These are phyloP conservation scores for Enteromius radiatus DNA, from an alignment of 2,797 vertebrate species.

Conservation along the genomic window DNA sequence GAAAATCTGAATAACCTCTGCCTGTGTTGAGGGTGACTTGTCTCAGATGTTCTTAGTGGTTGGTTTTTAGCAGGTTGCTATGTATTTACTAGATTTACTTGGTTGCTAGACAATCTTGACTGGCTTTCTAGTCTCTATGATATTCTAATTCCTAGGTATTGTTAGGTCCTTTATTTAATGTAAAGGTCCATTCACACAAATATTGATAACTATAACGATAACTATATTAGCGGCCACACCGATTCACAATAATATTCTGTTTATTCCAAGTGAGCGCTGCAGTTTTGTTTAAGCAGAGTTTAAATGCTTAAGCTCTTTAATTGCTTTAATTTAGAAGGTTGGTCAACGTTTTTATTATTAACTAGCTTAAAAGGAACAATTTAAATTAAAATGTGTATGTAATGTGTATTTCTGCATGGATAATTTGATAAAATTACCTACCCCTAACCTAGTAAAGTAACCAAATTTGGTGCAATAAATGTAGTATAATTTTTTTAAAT, in stretches of 20 bases:
- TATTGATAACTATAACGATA: neutral
- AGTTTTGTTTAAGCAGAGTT: neutral
- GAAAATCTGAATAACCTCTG: neutral
- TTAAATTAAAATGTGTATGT: no score
- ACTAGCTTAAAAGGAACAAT: neutral
- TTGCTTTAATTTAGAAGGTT: no score
- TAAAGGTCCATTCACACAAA: neutral
- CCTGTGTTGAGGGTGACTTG: neutral
- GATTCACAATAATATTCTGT: neutral
- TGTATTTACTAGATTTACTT: neutral
- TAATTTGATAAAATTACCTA: neutral
- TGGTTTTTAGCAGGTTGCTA: conserved; percentile 3
- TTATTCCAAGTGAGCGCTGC: neutral
- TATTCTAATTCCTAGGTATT: neutral
- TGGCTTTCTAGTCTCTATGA: neutral
- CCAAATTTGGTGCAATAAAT: neutral
- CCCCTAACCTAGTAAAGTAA: neutral
- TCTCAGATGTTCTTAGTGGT: neutral
- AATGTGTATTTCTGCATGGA: neutral
- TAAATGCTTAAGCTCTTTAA: neutral
- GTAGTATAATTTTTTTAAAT: neutral
- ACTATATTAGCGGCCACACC: neutral
- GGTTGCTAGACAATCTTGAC: neutral
- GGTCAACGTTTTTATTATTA: neutral
- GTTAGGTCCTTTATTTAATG: neutral